These are phyloP conservation scores for Fringilla coelebs DNA, from an alignment of 2,797 vertebrate species.

Conservation along the genomic window DNA sequence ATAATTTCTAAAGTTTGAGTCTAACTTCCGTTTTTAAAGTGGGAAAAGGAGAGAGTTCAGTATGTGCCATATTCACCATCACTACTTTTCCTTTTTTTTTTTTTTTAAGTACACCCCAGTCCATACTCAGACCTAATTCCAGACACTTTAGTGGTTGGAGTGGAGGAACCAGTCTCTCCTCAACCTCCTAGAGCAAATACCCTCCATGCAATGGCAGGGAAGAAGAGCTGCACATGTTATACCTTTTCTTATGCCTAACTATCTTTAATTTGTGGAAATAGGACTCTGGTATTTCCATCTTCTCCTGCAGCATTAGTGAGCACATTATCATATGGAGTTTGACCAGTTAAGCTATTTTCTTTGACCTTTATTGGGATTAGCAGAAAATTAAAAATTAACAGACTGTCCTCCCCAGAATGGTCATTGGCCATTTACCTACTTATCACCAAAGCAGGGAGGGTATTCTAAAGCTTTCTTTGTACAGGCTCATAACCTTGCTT, in stretches of 20 bases:
- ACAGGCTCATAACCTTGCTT: background rate
- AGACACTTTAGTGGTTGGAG: background rate
- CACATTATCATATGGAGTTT: background rate
- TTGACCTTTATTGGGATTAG: background rate
- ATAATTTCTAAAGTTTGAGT: background rate
- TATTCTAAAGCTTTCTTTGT: background rate
- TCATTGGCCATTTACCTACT: background rate
- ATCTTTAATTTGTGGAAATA: background rate
- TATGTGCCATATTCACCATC: background rate
- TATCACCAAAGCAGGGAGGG: background rate
- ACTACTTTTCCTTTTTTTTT: too few relatives aligned
- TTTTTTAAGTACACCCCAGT: background rate
- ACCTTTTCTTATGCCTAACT: background rate
- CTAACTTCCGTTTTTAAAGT: background rate
- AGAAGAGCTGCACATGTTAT: fast-evolving
- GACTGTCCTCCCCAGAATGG: background rate
- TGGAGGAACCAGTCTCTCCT: background rate
- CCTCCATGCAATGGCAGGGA: background rate
- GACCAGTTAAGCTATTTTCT: background rate
- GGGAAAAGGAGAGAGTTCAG: background rate
- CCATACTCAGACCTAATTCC: background rate
- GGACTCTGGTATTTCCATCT: background rate
- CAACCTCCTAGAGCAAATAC: background rate
- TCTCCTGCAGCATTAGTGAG: background rate
- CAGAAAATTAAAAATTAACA: background rate